Evolutionary conservation across 35 echinoderm and acorn worm species (phyloP).

Genomic region (Amphiura filiformis): DNA sequence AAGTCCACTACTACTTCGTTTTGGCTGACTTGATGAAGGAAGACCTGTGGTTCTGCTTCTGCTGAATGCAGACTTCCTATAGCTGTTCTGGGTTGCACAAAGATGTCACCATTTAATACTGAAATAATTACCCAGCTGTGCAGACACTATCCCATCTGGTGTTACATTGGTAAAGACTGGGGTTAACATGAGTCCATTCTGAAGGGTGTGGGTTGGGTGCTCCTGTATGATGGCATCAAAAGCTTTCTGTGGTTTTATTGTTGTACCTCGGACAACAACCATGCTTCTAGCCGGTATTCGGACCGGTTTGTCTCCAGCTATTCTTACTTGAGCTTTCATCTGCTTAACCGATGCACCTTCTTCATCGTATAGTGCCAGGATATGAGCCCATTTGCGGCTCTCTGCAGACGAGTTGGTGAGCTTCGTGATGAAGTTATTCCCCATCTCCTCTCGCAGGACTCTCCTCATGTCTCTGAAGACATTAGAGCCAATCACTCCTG

Average conservation of each 20-base stretch:
- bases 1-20: background rate
- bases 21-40: background rate
- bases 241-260: background rate
- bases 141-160: background rate
- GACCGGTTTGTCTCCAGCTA: background rate
- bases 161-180: background rate
- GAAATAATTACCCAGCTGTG: background rate
- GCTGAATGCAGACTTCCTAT: background rate
- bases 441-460: background rate
- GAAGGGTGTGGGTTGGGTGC: background rate
- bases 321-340: background rate
- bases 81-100: background rate
- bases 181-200: background rate
- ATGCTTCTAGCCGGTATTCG: background rate
- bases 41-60: background rate
- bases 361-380: conserved; percentile 18
- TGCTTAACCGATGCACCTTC: background rate
- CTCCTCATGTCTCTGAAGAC: conserved; percentile 40
- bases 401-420: background rate
- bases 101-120: background rate
- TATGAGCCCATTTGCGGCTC: conserved; percentile 14
- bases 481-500: conserved; percentile 69
- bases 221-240: background rate
- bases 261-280: background rate
- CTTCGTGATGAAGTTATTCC: background rate